Evolutionary conservation across 1,140 invertebrate species (phyloP).

Genomic region (Ptiloglossa arizonensis): DNA sequence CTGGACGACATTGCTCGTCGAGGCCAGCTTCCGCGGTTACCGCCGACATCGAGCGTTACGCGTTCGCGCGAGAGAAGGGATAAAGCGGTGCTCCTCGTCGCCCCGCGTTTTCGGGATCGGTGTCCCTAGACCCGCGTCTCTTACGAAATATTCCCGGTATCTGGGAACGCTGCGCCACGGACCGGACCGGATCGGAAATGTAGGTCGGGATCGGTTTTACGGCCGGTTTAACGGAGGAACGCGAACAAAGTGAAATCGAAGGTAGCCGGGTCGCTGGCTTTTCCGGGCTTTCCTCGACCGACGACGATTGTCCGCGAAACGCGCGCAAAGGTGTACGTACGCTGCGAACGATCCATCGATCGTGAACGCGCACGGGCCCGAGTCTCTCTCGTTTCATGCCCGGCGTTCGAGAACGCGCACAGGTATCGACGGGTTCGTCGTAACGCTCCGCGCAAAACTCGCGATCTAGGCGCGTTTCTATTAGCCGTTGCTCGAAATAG

Average conservation of each 20-base stretch:
- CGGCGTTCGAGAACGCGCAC: no score
- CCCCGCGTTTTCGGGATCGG: constrained; percentile 21
- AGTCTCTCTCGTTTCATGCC: no score
- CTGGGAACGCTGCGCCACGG: neutral
- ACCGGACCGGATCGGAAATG: neutral
- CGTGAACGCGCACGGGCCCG: neutral
- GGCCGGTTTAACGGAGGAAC: neutral
- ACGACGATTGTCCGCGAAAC: neutral
- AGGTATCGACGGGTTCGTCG: no score
- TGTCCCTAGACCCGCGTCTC: neutral
- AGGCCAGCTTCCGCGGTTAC: constrained; percentile 73
- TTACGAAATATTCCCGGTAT: neutral
- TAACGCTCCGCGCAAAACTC: no score
- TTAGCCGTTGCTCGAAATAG: neutral
- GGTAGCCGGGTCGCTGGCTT: no score
- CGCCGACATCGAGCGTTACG: constrained; percentile 46
- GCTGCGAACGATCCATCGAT: neutral
- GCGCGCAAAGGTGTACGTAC: no score
- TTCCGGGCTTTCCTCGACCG: neutral
- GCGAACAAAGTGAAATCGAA: no score
- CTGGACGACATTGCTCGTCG: constrained; percentile 74
- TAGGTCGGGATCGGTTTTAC: constrained; percentile 5
- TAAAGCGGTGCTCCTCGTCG: constrained; percentile 17
- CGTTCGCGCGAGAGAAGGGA: constrained; percentile 46
- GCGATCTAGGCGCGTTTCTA: no score